Conservation (phyloP, 2,888 invertebrate species). For the Tetragnatha montana region DNA sequence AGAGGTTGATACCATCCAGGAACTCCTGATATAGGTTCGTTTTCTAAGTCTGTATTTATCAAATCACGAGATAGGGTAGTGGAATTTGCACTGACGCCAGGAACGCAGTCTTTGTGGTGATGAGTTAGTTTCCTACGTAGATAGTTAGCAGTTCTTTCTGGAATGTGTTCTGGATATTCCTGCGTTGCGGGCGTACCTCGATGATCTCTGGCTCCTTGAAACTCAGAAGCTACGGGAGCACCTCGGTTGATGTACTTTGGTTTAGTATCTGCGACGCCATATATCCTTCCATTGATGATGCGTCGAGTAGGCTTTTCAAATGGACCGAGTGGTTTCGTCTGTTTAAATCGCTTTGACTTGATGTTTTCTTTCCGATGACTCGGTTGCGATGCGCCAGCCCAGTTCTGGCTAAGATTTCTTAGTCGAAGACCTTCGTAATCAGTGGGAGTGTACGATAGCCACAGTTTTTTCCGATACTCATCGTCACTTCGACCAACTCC, state of each 20-base stretch:
- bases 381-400: neutral
- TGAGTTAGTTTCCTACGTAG: neutral
- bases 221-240: constrained; percentile 31
- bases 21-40: constrained; percentile 11
- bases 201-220: constrained; percentile 37
- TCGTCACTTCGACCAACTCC: constrained; percentile 42
- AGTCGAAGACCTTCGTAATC: neutral
- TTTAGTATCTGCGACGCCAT: neutral
- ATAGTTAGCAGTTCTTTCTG: constrained; percentile 18
- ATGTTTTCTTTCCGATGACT: neutral
- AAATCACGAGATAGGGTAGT: constrained; percentile 46
- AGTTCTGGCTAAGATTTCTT: constrained; percentile 6
- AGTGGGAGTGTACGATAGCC: constrained; percentile 23
- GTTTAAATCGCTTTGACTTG: too few species aligned
- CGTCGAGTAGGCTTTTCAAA: neutral
- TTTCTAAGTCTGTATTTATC: constrained; percentile 26
- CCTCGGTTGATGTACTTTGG: constrained; percentile 39
- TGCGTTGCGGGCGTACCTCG: neutral
- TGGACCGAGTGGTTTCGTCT: neutral
- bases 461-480: constrained; percentile 44
- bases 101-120: constrained; percentile 10
- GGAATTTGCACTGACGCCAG: constrained; percentile 1
- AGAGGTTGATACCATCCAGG: constrained; percentile 40
- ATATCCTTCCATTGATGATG: constrained; percentile 15
- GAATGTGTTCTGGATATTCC: constrained; percentile 15